Base-by-base conservation (phyloP, 2,888 invertebrate species). In the Platynereis dumerilii region DNA sequence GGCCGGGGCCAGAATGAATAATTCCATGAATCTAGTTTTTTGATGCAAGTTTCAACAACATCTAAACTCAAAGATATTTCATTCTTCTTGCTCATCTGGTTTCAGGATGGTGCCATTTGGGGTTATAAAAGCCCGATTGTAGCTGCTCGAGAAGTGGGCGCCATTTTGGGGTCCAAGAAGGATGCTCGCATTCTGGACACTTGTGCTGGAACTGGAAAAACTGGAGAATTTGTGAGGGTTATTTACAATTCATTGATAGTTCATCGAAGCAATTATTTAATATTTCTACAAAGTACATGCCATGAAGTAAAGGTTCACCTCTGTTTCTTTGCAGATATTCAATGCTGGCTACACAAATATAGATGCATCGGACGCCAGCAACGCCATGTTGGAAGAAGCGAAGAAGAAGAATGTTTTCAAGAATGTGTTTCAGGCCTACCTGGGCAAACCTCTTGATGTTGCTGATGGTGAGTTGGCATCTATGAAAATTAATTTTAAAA, bases 371-470 rank as follows among this genome's bases (percentile, higher is more conserved):
- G 48, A 48, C 17, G 22, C 5, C 7, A 48, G 22, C n/a, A n/a
- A 5, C 48, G 48, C 20, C n/a, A 48, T 48, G 48, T 20, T 20
- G 22, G 22, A 48, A 48, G 48, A 48, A 48, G 48, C 48, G 22
- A 48, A 7, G 7, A 48, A 48, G 48, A 48, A 48, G 17, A 22
- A 48, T 48, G 48, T 48, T n/a, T 48, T 10, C 48, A n/a, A n/a
- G 17, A 48, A n/a, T 10, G 7, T 48, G 7, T 48, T 48, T 22
- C n/a, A 22, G 7, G 22, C n/a, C 17, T 48, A 20, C n/a, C 48
- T 48, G 5, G 48, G 48, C n/a, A 5, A 48, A 22, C n/a, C n/a
- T 22, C 22, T 48, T 48, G 48, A 48, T 20, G 22, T 7, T 48
- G 20, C 48, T 12, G 48, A 48, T n/a, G 17, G 48, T 48, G 17